phyloP scores from a whole-genome alignment of 2,797 vertebrate species.

The Simalia tracyae region DNA sequence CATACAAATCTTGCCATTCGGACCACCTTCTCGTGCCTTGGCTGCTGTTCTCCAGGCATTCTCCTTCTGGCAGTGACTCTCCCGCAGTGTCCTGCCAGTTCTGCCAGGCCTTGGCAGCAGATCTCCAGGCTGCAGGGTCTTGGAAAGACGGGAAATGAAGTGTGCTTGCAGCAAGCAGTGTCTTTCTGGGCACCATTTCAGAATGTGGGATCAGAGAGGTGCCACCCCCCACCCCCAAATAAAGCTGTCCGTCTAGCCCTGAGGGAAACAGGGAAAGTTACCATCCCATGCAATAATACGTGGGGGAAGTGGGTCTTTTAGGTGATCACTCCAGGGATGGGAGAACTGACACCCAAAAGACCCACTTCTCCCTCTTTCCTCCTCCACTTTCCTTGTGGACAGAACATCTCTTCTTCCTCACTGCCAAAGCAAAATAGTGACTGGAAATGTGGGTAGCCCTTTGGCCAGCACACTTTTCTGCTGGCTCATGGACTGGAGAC shows the following conservation, averaged over 20 bases:
- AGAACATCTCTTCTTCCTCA: neutral
- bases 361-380: no score
- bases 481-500: neutral
- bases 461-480: neutral
- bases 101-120: neutral
- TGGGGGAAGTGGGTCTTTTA: no score
- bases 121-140: neutral
- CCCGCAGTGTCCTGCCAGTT: neutral
- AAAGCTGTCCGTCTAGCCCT: no score
- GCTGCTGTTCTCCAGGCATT: neutral
- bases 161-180: no score
- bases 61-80: neutral
- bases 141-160: neutral
- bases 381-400: no score
- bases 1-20: neutral
- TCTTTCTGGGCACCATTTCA: no score
- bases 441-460: neutral
- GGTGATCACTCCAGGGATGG: no score
- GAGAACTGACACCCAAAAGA: no score
- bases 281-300: no score
- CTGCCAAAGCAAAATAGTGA: neutral
- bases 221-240: no score
- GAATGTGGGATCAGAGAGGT: neutral
- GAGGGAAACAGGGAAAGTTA: no score
- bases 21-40: neutral